Percentiles rank a stretch among this genome's conserved stretches.
These are phyloP conservation scores for Caerostris darwini DNA, from an alignment of 1,140 invertebrate species.

Conservation along the genomic window DNA sequence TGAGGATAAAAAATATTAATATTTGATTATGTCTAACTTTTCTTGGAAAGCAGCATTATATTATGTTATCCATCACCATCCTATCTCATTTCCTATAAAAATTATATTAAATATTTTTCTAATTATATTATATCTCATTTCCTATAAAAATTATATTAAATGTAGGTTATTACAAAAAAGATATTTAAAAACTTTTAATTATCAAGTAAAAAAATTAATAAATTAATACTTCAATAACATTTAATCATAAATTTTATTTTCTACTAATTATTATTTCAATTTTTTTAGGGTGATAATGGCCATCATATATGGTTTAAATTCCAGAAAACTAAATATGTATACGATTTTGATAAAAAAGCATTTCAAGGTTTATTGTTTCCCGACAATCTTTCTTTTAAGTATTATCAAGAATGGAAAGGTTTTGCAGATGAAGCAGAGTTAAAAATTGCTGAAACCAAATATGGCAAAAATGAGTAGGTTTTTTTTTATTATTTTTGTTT, in stretches of 20 bases:
- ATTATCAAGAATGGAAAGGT: constrained; percentile 94
- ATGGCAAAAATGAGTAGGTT: constrained; percentile 94
- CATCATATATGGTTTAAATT: constrained; percentile 90
- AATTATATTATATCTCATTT: too few species aligned
- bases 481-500: constrained; percentile 32
- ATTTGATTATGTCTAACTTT: too few species aligned
- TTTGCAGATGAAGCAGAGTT: constrained; percentile 91
- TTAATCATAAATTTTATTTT: background rate
- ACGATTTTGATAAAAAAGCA: constrained; percentile 88
- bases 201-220: background rate
- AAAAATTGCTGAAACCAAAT: constrained; percentile 88
- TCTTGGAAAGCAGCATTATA: too few species aligned
- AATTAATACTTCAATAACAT: background rate
- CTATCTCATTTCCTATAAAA: too few species aligned
- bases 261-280: background rate
- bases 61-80: too few species aligned
- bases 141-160: too few species aligned
- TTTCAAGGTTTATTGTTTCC: constrained; percentile 94
- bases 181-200: background rate
- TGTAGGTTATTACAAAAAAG: too few species aligned
- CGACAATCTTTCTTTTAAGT: constrained; percentile 86
- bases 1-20: too few species aligned
- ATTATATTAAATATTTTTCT: too few species aligned
- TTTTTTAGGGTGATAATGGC: constrained; percentile 43
- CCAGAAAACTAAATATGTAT: constrained; percentile 98